Evolutionary conservation across 2,797 vertebrate genomes (phyloP), one percentile per base, ranked within the genome.

Genomic region (Ispidina picta): DNA sequence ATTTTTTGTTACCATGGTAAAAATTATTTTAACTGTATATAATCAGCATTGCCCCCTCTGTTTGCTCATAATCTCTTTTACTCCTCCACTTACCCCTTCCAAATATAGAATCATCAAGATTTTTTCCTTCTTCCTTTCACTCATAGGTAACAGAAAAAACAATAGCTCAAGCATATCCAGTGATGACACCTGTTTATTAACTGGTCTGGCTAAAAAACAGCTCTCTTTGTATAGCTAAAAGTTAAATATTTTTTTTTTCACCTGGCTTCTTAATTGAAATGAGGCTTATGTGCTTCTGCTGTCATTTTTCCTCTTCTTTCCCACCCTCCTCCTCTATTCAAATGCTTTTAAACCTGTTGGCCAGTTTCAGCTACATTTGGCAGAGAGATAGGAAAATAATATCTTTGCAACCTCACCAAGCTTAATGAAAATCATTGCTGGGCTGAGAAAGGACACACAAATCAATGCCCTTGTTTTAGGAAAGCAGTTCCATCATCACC

Each of bases 281-380:
- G 73, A 94, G 70, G 83, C 63, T 94, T 94, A 80, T 88, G 70
- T 58, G 91, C 88, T 91, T 70, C 85, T 93, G 85, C 91, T 92
- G 76, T 92, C 89, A 89, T 69, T 94, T 93, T 94, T 91, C 85
- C 49, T 93, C 55, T 89, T 85, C 75, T 92, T 94, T 94, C 79
- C 88, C 85, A 95, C 63, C 35, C 73, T 88, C 85, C 79, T 96
- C 85, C 80, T 52, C 76, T 55, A 86, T 80, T 93, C 70, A 83
- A 81, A 86, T 69, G 89, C 70, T 89, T 88, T 89, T 58, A 95
- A 93, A 94, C 80, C 88, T 86, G 83, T 93, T 92, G 89, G 87
- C 83, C 88, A 94, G 81, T 91, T 93, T 83, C 89, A 94, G 85
- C 70, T 92, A 75, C 87, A 89, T 88, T 89, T 95, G 88, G 85